phyloP scores from a whole-genome alignment of 1,140 invertebrate genomes.

The Uloborus diversus region DNA sequence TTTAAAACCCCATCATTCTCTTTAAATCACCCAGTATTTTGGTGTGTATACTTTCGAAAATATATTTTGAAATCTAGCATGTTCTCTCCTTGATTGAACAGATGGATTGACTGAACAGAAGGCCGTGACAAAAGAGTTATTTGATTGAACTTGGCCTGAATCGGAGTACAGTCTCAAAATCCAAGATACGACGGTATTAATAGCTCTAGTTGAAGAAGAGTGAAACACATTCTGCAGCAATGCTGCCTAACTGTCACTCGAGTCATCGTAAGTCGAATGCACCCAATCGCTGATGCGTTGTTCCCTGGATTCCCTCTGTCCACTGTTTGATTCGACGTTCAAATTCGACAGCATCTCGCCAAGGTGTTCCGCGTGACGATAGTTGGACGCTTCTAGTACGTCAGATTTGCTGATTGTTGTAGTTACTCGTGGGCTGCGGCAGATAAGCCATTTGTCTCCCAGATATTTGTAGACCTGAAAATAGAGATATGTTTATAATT shows the following conservation, averaged over 20 bases:
- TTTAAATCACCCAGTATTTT: too few species aligned
- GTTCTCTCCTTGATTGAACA: too few species aligned
- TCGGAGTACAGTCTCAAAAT: too few species aligned
- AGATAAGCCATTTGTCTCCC: constrained; percentile 52
- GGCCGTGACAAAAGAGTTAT: too few species aligned
- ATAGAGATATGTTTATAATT: neutral
- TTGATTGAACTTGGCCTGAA: too few species aligned
- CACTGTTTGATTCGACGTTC: neutral
- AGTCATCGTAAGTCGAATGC: neutral
- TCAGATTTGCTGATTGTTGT: constrained; percentile 9
- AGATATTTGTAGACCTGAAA: constrained; percentile 54
- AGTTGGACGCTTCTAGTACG: neutral
- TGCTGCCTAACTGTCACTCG: constrained; percentile 11
- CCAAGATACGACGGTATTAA: too few species aligned
- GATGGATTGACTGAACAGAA: too few species aligned
- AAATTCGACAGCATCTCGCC: constrained; percentile 29
- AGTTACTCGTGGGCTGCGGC: constrained; percentile 34
- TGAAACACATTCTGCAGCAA: neutral
- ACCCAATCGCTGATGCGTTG: constrained; percentile 32
- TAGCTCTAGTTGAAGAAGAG: too few species aligned
- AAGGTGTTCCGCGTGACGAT: neutral
- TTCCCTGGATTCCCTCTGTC: neutral
- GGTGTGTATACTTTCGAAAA: too few species aligned
- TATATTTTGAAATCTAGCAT: too few species aligned
- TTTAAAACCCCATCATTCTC: too few species aligned